Conservation (phyloP, 1,140 invertebrate species). For the Drosophila equinoxialis region DNA sequence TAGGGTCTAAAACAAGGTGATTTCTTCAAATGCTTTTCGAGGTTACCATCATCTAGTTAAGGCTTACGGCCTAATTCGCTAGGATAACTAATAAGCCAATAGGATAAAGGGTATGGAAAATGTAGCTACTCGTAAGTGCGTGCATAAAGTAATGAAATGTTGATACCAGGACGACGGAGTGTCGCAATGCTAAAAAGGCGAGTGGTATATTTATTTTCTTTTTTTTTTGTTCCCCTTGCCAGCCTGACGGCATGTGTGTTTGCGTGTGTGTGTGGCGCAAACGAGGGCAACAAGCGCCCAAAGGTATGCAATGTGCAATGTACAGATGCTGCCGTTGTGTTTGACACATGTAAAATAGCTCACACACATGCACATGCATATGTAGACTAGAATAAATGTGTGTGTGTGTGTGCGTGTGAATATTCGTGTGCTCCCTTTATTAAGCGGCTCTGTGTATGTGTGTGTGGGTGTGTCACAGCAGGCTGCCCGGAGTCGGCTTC, state of each 20-base stretch:
- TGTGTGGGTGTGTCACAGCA: slow-evolving; percentile 1
- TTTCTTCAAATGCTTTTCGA: no score
- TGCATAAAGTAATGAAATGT: slow-evolving; percentile 40
- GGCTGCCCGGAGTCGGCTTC: not conserved
- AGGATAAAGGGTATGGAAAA: slow-evolving; percentile 30
- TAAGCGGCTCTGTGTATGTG: not conserved
- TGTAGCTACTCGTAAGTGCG: slow-evolving; percentile 37
- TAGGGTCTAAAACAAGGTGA: no score
- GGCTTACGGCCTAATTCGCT: no score
- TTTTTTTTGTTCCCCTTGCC: not conserved
- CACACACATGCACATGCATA: slow-evolving; percentile 8
- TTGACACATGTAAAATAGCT: slow-evolving; percentile 72
- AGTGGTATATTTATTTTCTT: slow-evolving; percentile 22
- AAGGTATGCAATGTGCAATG: slow-evolving; percentile 68
- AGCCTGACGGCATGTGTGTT: not conserved
- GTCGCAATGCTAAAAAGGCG: slow-evolving; percentile 27
- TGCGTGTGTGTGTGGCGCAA: slow-evolving; percentile 41
- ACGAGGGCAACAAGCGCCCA: slow-evolving; percentile 71
- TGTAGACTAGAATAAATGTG: not conserved
- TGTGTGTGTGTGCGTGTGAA: slow-evolving; percentile 20
- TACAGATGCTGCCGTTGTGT: slow-evolving; percentile 49
- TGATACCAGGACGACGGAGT: slow-evolving; percentile 16
- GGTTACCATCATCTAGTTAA: no score
- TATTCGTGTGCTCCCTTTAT: not conserved
- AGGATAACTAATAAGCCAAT: no score